These are phyloP conservation scores for Irena cyanogastra DNA, from an alignment of 2,113 vertebrate species.

Conservation along the genomic window DNA sequence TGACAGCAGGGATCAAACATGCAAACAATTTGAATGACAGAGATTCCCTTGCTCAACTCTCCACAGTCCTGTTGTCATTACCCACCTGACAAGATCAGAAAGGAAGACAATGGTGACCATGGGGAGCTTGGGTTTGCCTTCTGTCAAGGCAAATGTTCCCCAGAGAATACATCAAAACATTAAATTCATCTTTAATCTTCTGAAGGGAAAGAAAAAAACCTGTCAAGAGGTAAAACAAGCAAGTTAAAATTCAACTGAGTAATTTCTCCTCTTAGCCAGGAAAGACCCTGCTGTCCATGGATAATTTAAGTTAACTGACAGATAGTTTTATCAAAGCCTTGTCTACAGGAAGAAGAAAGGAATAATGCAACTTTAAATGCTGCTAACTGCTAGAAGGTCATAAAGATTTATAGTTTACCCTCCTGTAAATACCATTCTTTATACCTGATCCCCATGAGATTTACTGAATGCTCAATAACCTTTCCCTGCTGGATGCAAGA, in stretches of 20 bases:
- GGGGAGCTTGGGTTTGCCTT: not conserved
- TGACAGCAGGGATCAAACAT: conserved; percentile 13
- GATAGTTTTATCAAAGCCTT: conserved; percentile 61
- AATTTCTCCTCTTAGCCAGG: not conserved
- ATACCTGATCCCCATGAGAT: conserved; percentile 55
- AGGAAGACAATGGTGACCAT: not conserved
- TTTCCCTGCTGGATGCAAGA: conserved; percentile 44
- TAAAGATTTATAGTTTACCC: conserved; percentile 60
- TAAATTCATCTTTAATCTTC: conserved; percentile 8
- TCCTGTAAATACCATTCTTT: conserved; percentile 65
- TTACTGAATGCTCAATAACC: conserved; percentile 51
- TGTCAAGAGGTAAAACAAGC: not conserved
- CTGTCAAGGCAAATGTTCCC: not conserved
- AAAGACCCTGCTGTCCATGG: not conserved
- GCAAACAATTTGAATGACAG: not conserved
- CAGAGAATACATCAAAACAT: not conserved
- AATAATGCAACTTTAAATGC: conserved; percentile 60
- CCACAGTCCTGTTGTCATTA: not conserved
- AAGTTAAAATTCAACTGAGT: not conserved
- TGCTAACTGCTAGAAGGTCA: conserved; percentile 63
- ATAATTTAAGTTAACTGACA: conserved; percentile 57
- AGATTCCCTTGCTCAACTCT: conserved; percentile 13
- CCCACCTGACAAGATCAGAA: conserved; percentile 7
- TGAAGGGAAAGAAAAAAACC: not conserved
- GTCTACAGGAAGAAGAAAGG: conserved; percentile 39